These are phyloP conservation scores for Pelagia noctiluca DNA, from an alignment of 30 jellyfish, hydroid and myxozoan genomes.

Conservation along the genomic window DNA sequence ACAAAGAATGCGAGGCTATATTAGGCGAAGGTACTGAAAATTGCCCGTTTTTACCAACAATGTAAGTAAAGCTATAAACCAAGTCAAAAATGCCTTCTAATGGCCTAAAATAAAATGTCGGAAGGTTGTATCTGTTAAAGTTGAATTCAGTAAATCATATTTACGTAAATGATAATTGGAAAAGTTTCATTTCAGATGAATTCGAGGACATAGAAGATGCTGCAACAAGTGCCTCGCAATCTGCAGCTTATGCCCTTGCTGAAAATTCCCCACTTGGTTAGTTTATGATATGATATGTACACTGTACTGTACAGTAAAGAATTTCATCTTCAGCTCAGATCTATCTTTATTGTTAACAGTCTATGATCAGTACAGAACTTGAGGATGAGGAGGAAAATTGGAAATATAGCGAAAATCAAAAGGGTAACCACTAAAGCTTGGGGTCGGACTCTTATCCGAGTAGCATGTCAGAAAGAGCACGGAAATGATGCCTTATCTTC, in stretches of 20 bases:
- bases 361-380: neutral
- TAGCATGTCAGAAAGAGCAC: neutral
- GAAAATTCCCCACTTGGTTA: neutral
- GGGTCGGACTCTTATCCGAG: neutral
- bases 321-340: no score
- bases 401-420: neutral
- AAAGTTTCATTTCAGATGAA: slow-evolving; percentile 51
- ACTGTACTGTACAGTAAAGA: neutral
- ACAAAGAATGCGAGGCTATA: no score
- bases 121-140: no score
- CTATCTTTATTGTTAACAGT: neutral
- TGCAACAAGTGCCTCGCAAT: neutral
- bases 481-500: neutral
- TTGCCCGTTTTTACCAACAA: no score
- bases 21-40: no score
- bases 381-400: neutral
- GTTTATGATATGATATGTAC: neutral
- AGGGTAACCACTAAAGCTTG: neutral
- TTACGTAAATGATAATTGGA: no score
- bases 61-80: no score
- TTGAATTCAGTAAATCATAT: no score
- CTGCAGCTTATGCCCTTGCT: neutral
- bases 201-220: slow-evolving; percentile 75
- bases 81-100: no score
- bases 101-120: no score